Percentiles rank a stretch among this genome's conserved stretches.
phyloP scores from a whole-genome alignment of 2,113 vertebrate species.

The Paramisgurnus dabryanus region DNA sequence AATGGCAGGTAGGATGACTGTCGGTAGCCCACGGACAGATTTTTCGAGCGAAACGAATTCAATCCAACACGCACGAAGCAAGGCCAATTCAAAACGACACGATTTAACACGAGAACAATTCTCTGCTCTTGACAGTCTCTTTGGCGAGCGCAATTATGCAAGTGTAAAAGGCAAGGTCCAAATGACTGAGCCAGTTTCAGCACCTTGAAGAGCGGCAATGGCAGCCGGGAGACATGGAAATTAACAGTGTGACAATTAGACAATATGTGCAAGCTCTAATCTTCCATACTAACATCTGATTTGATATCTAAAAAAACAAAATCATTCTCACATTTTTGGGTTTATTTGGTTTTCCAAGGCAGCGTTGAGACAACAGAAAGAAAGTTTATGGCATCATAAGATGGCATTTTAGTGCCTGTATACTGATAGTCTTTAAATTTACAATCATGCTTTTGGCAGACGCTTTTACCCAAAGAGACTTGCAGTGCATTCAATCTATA shows the following conservation, averaged over 20 bases:
- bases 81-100: conserved; percentile 23
- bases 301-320: background rate
- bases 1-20: conserved; percentile 59
- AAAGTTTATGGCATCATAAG: background rate
- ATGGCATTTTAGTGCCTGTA: background rate
- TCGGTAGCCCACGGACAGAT: conserved; percentile 58
- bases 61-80: background rate
- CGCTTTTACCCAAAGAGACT: too few relatives aligned
- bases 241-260: conserved; percentile 12
- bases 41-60: conserved; percentile 16
- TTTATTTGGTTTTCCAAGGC: background rate
- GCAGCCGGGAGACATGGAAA: background rate
- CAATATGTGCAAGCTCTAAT: conserved; percentile 59
- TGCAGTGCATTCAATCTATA: too few relatives aligned
- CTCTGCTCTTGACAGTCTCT: conserved; percentile 4
- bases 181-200: conserved; percentile 58
- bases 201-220: conserved; percentile 66
- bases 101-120: background rate
- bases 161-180: background rate
- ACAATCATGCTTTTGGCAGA: too few relatives aligned
- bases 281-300: conserved; percentile 49
- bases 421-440: too few relatives aligned
- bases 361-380: background rate
- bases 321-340: too few relatives aligned
- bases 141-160: conserved; percentile 20